Conservation (phyloP, 2,888 invertebrate genomes). For the Lycophotia porphyrea region DNA sequence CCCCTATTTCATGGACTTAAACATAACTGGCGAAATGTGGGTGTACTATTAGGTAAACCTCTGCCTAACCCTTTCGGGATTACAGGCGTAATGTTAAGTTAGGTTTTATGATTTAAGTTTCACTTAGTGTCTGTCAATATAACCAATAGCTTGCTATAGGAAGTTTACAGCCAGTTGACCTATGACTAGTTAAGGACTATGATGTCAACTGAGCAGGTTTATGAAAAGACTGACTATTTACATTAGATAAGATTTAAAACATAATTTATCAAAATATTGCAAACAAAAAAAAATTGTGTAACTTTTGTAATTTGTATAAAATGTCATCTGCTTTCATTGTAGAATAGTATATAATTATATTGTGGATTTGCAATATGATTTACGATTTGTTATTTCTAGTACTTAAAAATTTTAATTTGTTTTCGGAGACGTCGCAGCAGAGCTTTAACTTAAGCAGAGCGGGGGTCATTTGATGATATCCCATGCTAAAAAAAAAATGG, state of each 20-base stretch:
- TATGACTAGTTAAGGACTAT: background rate
- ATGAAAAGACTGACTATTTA: constrained; percentile 6
- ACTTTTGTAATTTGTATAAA: constrained; percentile 1
- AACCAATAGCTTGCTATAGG: background rate
- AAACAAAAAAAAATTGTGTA: constrained; percentile 8
- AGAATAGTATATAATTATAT: background rate
- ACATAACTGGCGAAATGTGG: too few relatives aligned
- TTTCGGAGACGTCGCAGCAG: background rate
- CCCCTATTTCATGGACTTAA: too few relatives aligned
- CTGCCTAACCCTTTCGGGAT: too few relatives aligned
- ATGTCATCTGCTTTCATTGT: constrained; percentile 28
- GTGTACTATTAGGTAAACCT: too few relatives aligned
- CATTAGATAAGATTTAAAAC: constrained; percentile 16
- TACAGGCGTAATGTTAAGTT: too few relatives aligned
- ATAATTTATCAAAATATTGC: constrained; percentile 14
- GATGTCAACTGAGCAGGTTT: background rate
- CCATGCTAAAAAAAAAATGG: too few relatives aligned
- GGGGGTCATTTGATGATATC: too few relatives aligned
- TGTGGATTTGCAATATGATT: constrained; percentile 2
- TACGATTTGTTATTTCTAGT: constrained; percentile 26
- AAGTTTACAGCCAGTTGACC: background rate
- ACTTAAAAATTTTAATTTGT: background rate
- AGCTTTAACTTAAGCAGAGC: too few relatives aligned
- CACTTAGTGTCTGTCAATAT: background rate
- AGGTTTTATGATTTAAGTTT: background rate